These are phyloP conservation scores for Ceramica pisi DNA, from an alignment of 2,888 invertebrate genomes.

Conservation along the genomic window DNA sequence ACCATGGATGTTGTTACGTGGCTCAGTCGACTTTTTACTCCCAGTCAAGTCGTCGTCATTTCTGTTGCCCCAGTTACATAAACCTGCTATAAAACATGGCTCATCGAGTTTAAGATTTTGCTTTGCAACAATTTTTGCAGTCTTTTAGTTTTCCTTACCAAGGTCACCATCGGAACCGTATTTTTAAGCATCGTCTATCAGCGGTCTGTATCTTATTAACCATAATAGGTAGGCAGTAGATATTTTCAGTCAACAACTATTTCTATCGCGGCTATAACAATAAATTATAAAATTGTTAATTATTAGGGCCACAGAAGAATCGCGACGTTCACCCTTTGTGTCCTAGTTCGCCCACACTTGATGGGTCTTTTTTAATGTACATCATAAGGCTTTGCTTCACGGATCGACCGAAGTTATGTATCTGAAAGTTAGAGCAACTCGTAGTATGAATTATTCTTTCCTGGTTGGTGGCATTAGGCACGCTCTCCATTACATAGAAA, in stretches of 20 bases:
- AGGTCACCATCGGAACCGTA: not conserved
- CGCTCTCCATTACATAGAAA: not conserved
- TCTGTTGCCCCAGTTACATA: not conserved
- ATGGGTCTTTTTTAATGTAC: no score
- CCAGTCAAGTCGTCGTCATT: not conserved
- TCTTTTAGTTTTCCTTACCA: not conserved
- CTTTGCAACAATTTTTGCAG: not conserved
- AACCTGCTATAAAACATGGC: not conserved
- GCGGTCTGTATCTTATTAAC: not conserved
- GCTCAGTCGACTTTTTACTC: not conserved
- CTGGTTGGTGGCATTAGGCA: not conserved
- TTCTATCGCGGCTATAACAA: no score
- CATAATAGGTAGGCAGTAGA: not conserved
- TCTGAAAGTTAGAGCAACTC: no score
- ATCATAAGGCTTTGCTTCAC: no score
- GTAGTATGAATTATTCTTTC: not conserved
- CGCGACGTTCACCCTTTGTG: no score
- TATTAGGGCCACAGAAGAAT: no score
- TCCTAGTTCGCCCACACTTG: no score
- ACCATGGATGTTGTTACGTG: not conserved
- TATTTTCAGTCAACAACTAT: not conserved
- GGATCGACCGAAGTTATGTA: no score
- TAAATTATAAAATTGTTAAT: no score
- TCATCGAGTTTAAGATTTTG: not conserved
- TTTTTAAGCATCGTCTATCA: not conserved